Evolutionary conservation across 2,113 vertebrate genomes (phyloP), one percentile per base, ranked within the genome.

Genomic region (Podilymbus podiceps): DNA sequence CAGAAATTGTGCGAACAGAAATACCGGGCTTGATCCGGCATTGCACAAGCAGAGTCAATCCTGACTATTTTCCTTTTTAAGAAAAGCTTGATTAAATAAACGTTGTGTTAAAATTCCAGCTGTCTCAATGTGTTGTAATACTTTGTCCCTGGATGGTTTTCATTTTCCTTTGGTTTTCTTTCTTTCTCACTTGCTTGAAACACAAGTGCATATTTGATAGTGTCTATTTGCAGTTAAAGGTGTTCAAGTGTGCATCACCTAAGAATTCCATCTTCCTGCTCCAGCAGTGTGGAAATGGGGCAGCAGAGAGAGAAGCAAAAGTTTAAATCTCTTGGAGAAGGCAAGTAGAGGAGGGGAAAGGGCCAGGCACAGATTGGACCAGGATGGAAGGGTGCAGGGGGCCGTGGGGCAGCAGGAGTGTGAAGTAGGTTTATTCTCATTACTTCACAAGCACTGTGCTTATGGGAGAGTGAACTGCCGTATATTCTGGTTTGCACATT

Each of bases 11-110:
- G 91, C 0, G 11, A 88, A 78, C 83, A 86, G 71, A 91, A 88
- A 92, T 71, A 49, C 69, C 1, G 0, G 52, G 22, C 93, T 93
- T 42, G n/a, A 17, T 59, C 85, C 11, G 16, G 71, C 74, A 63
- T 46, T 84, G 83, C 79, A 55, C 64, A 74, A 53, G 52, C 64
- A 88, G 50, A 75, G 22, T 62, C 56, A 75, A 17, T 81, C 60
- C 60, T 56, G 81, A 46, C 52, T 63, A 2, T 60, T 90, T 86
- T 81, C 93, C 85, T 96, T 95, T 94, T 95, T 86, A 83, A 96
- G 96, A 63, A 76, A 95, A 47, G 16, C 31, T 69, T 86, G 67
- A 30, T 72, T 93, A 74, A 85, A 67, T 63, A 22, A 47, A 52
- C 2, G 3, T 47, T 7, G 1, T 56, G 38, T 69, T 90, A 30